Evolutionary conservation across 2,888 invertebrate genomes (phyloP).

Genomic region (Calameuta pallipes): DNA sequence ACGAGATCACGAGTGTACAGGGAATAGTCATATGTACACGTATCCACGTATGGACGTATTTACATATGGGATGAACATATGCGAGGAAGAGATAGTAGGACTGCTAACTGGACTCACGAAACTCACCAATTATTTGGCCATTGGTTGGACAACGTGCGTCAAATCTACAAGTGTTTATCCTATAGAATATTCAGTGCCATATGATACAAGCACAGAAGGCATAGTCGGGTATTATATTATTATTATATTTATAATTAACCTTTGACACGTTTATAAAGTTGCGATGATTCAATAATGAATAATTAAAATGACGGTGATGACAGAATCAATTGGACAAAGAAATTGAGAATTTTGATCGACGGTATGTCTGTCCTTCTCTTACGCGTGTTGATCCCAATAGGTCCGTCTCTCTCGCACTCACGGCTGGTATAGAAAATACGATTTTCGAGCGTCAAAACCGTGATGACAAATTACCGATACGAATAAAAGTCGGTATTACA

Average conservation of each 20-base stretch:
- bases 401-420: background rate
- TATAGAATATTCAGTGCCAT: background rate
- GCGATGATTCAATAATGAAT: background rate
- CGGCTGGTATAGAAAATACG: background rate
- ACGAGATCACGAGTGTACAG: background rate
- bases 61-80: slow-evolving; percentile 11
- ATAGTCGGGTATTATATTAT: slow-evolving; percentile 1
- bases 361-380: background rate
- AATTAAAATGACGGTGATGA: background rate
- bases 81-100: slow-evolving; percentile 14
- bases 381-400: background rate
- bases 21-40: background rate
- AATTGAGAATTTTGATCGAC: background rate
- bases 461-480: background rate
- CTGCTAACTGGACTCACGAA: slow-evolving; percentile 51
- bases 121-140: slow-evolving; percentile 64
- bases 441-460: background rate
- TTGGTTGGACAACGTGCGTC: slow-evolving; percentile 63
- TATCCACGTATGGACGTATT: background rate
- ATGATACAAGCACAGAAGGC: background rate
- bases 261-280: background rate
- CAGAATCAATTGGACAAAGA: background rate
- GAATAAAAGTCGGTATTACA: background rate
- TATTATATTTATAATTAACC: background rate
- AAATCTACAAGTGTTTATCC: slow-evolving; percentile 65